A percentile compares a stretch with the other conserved stretches of the same genome.
Conservation (phyloP, 2,113 vertebrate genomes). For the Psittacus erithacus region DNA sequence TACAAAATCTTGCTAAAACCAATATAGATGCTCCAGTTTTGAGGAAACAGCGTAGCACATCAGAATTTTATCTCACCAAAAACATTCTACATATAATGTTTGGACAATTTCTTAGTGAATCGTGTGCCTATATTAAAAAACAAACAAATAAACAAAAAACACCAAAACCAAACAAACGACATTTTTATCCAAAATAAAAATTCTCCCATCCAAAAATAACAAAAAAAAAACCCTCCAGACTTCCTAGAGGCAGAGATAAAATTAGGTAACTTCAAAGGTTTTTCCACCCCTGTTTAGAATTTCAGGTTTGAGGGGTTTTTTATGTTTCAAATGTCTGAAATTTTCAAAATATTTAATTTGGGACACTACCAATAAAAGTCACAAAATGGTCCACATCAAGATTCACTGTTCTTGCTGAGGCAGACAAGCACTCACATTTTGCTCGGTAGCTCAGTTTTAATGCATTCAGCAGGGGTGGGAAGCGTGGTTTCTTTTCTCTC, state of each 20-base stretch:
- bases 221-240: neutral
- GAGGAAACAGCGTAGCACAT: neutral
- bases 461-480: neutral
- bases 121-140: neutral
- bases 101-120: neutral
- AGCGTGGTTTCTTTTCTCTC: neutral
- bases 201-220: neutral
- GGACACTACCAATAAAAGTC: neutral
- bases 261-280: neutral
- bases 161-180: neutral
- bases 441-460: neutral
- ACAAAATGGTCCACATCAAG: neutral
- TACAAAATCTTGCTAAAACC: neutral
- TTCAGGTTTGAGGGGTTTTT: accelerated
- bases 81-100: neutral
- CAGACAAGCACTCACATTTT: neutral
- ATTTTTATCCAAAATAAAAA: neutral
- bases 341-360: neutral
- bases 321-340: neutral
- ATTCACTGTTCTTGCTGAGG: neutral
- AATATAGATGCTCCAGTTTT: neutral
- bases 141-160: neutral
- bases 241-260: neutral
- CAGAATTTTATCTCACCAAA: neutral
- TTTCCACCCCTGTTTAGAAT: neutral